A percentile compares a stretch with the other conserved stretches of the same genome.
phyloP scores from a whole-genome alignment of 2,888 invertebrate genomes.

The Amblyjoppa proteus region DNA sequence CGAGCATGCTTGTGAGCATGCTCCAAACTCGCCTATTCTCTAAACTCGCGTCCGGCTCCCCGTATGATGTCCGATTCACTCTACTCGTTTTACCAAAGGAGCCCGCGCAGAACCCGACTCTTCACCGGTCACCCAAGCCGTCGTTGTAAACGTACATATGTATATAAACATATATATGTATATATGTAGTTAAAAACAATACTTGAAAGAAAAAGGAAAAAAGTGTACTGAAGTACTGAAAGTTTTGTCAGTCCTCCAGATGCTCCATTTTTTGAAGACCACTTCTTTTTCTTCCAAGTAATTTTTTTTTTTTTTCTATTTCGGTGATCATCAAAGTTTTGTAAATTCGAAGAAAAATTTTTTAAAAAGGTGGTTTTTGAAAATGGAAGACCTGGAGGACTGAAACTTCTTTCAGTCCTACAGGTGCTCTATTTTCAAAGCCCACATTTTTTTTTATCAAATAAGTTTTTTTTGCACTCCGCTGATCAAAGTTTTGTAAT shows the following conservation, averaged over 20 bases:
- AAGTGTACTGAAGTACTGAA: background rate
- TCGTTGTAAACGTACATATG: constrained; percentile 9
- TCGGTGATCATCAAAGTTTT: background rate
- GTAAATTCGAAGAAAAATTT: background rate
- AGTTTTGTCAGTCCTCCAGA: background rate
- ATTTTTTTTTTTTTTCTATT: background rate
- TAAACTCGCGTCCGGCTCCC: constrained; percentile 12
- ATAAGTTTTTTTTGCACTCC: background rate
- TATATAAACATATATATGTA: background rate
- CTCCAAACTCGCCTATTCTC: background rate
- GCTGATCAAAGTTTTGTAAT: background rate
- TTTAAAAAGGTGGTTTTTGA: background rate
- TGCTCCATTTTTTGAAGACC: too few relatives aligned
- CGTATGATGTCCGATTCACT: background rate
- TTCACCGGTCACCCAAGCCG: constrained; percentile 5
- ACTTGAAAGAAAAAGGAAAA: background rate
- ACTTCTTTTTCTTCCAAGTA: too few relatives aligned
- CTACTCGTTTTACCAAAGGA: constrained; percentile 17
- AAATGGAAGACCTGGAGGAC: background rate
- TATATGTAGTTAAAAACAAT: background rate
- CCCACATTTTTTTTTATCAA: too few relatives aligned
- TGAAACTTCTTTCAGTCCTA: background rate
- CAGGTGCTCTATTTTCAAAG: too few relatives aligned
- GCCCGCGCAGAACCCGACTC: background rate
- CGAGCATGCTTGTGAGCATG: too few relatives aligned